phyloP scores from a whole-genome alignment of 2,797 vertebrate species.

The Gadopsis bispinosus region DNA sequence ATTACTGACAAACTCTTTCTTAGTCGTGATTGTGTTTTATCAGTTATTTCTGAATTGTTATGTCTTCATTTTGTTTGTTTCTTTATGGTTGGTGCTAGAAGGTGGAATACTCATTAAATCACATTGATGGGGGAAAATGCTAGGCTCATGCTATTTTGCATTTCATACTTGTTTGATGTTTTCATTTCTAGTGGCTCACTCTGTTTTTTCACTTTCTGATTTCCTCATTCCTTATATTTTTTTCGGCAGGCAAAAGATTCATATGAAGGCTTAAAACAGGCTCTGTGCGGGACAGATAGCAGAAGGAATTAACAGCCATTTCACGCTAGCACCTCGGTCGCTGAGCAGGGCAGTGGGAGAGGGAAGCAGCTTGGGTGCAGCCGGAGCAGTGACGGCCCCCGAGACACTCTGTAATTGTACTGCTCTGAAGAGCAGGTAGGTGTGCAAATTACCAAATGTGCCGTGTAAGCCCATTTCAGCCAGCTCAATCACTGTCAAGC shows the following conservation, averaged over 20 bases:
- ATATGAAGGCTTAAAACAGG: conserved; percentile 82
- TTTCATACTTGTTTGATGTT: conserved; percentile 83
- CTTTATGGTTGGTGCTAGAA: conserved; percentile 57
- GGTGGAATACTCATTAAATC: conserved; percentile 79
- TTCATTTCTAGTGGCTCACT: conserved; percentile 65
- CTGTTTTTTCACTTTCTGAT: conserved; percentile 49
- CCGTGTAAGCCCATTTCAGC: conserved; percentile 84
- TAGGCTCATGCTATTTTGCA: conserved; percentile 78
- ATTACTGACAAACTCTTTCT: conserved; percentile 46
- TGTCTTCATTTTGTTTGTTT: conserved; percentile 60
- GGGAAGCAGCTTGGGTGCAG: conserved; percentile 69
- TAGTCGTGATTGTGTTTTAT: conserved; percentile 51
- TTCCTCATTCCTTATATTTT: conserved; percentile 64
- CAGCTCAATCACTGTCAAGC: conserved; percentile 82
- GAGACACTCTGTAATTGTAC: conserved; percentile 85
- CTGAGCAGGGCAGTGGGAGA: conserved; percentile 71
- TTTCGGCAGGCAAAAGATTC: conserved; percentile 65
- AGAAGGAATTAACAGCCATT: conserved; percentile 86
- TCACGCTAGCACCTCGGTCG: conserved; percentile 80
- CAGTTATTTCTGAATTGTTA: conserved; percentile 53
- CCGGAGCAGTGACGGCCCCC: conserved; percentile 67
- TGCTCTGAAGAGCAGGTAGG: conserved; percentile 86
- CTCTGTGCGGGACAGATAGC: conserved; percentile 85
- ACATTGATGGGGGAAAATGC: conserved; percentile 71
- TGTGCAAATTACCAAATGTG: conserved; percentile 89